A percentile compares a stretch with the other conserved stretches of the same genome.
phyloP scores from a whole-genome alignment of 2,888 invertebrate genomes.

The Drosophila fulvimacula region DNA sequence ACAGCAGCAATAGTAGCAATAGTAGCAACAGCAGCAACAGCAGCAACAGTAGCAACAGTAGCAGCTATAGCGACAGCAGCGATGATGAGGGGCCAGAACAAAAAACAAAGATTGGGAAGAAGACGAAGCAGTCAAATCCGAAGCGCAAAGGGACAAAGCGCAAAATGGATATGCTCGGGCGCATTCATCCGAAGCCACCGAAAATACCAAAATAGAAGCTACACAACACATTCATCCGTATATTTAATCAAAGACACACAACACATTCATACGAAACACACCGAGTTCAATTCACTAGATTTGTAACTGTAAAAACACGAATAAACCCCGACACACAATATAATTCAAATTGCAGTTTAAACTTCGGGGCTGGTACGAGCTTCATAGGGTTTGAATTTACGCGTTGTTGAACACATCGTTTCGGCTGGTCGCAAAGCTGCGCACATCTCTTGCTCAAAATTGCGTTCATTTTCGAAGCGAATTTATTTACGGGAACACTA shows the following conservation, averaged over 20 bases:
- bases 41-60: too few relatives aligned
- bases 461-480: not conserved
- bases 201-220: not conserved
- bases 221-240: not conserved
- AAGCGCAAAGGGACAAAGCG: not conserved
- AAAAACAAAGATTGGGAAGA: too few relatives aligned
- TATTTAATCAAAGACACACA: too few relatives aligned
- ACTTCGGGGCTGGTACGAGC: too few relatives aligned
- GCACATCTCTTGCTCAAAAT: not conserved
- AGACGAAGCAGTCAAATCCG: not conserved
- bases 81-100: not conserved
- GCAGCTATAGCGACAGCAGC: too few relatives aligned
- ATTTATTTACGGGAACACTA: too few relatives aligned
- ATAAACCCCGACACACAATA: not conserved
- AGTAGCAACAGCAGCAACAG: too few relatives aligned
- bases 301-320: not conserved
- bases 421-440: not conserved
- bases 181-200: not conserved
- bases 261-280: too few relatives aligned
- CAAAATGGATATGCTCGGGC: not conserved
- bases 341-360: not conserved
- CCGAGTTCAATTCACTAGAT: not conserved
- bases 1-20: not conserved
- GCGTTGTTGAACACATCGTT: not conserved
- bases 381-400: too few relatives aligned